These are phyloP conservation scores for Heliconius hermathena DNA, from an alignment of 1,140 invertebrate genomes.

Conservation along the genomic window DNA sequence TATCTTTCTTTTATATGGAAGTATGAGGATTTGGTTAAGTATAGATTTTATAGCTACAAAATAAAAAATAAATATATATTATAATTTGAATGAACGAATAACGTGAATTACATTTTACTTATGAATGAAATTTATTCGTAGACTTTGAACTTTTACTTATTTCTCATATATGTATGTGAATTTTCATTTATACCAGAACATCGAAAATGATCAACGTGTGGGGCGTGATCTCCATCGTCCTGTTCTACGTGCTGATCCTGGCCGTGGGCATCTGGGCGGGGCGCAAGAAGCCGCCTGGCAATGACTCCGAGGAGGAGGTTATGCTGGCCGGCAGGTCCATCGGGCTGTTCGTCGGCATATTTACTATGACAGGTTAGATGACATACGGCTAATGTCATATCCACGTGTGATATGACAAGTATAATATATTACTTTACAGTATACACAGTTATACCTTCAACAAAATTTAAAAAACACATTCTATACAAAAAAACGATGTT, in stretches of 20 bases:
- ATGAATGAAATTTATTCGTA: background rate
- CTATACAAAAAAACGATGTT: too few species aligned
- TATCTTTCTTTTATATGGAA: too few species aligned
- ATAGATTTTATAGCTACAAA: too few species aligned
- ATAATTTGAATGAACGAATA: too few species aligned
- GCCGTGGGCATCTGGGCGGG: slow-evolving; percentile 97
- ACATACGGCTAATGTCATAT: background rate
- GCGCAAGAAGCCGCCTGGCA: slow-evolving; percentile 92
- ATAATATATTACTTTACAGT: background rate
- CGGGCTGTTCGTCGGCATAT: slow-evolving; percentile 97
- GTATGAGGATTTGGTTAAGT: too few species aligned
- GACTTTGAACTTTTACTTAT: background rate
- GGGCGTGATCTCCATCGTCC: slow-evolving; percentile 94
- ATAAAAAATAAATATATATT: too few species aligned
- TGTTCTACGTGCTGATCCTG: slow-evolving; percentile 97
- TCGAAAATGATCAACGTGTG: slow-evolving; percentile 93
- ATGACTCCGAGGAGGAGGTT: slow-evolving; percentile 96
- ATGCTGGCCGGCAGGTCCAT: slow-evolving; percentile 98
- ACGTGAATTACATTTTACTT: too few species aligned
- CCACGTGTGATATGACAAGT: background rate
- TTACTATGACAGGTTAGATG: slow-evolving; percentile 96
- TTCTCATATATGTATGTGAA: background rate
- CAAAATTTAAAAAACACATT: too few species aligned
- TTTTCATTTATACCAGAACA: slow-evolving; percentile 31
- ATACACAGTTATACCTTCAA: background rate